phyloP scores from a whole-genome alignment of 1,140 invertebrate species.

The Neodiprion virginianus region DNA sequence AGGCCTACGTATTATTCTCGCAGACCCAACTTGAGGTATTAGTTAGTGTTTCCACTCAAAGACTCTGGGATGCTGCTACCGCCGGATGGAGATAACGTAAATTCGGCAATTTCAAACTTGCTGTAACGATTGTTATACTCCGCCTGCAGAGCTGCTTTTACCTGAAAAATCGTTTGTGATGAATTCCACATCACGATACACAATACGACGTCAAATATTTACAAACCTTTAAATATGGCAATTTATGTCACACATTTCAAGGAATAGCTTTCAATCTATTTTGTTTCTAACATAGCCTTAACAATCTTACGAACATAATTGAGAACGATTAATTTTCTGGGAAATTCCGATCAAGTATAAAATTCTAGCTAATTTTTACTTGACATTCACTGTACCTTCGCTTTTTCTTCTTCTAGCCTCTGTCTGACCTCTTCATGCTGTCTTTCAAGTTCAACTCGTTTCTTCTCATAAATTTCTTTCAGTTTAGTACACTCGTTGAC shows the following conservation, averaged over 20 bases:
- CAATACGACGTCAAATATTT: too few relatives aligned
- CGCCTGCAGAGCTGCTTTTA: constrained; percentile 44
- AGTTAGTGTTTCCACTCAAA: constrained; percentile 51
- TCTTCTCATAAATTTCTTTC: constrained; percentile 76
- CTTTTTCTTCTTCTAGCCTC: constrained; percentile 72
- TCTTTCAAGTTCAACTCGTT: constrained; percentile 76
- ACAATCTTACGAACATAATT: too few relatives aligned
- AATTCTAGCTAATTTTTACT: not conserved
- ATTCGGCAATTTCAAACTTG: constrained; percentile 55
- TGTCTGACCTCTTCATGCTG: constrained; percentile 79
- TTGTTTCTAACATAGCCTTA: too few relatives aligned
- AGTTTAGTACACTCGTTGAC: constrained; percentile 81
- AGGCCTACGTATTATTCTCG: constrained; percentile 19
- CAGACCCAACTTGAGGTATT: constrained; percentile 27
- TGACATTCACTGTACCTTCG: constrained; percentile 65
- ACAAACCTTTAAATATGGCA: too few relatives aligned
- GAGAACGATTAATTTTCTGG: too few relatives aligned
- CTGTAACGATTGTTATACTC: constrained; percentile 56
- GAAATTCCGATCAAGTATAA: too few relatives aligned
- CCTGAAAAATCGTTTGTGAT: constrained; percentile 31
- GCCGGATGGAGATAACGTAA: constrained; percentile 51
- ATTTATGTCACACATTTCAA: too few relatives aligned
- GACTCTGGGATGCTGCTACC: constrained; percentile 49
- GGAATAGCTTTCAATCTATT: too few relatives aligned
- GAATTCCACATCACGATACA: too few relatives aligned